phyloP scores from a whole-genome alignment of 1,140 invertebrate species.

The Papilio xuthus region DNA sequence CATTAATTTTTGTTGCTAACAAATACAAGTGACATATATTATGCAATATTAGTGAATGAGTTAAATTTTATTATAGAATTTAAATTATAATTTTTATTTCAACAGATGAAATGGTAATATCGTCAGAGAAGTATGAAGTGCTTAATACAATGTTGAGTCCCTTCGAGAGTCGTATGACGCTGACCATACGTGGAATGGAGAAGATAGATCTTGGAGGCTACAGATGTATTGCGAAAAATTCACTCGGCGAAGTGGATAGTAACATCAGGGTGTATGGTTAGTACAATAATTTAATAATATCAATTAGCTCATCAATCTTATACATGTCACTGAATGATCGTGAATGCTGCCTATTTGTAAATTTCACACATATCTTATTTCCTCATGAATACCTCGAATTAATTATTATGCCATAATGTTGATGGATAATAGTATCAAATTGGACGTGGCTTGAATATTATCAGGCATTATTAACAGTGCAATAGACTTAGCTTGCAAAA shows the following conservation, averaged over 20 bases:
- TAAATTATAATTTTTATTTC: slow-evolving; percentile 35
- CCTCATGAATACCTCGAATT: background rate
- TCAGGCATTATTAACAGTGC: slow-evolving; percentile 25
- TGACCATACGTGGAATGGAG: slow-evolving; percentile 90
- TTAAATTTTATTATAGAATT: background rate
- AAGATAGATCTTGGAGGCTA: slow-evolving; percentile 92
- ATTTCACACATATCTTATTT: background rate
- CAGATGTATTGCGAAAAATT: slow-evolving; percentile 95
- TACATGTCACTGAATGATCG: too few relatives aligned
- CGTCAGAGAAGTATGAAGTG: slow-evolving; percentile 91
- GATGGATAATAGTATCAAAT: slow-evolving; percentile 21
- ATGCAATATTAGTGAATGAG: too few relatives aligned
- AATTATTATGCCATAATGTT: background rate
- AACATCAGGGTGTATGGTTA: slow-evolving; percentile 94
- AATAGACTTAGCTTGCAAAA: slow-evolving; percentile 40
- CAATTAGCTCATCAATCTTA: background rate
- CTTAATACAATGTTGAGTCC: slow-evolving; percentile 86
- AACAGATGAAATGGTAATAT: slow-evolving; percentile 91
- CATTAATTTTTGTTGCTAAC: too few relatives aligned
- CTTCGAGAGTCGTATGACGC: slow-evolving; percentile 92
- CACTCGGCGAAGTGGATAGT: slow-evolving; percentile 93
- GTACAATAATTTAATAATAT: slow-evolving; percentile 32
- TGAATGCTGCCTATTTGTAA: too few relatives aligned
- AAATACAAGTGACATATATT: too few relatives aligned
- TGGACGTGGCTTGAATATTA: slow-evolving; percentile 22